Base-by-base conservation (phyloP, 2,113 vertebrate species). In the Phrynosoma blainvillii region DNA sequence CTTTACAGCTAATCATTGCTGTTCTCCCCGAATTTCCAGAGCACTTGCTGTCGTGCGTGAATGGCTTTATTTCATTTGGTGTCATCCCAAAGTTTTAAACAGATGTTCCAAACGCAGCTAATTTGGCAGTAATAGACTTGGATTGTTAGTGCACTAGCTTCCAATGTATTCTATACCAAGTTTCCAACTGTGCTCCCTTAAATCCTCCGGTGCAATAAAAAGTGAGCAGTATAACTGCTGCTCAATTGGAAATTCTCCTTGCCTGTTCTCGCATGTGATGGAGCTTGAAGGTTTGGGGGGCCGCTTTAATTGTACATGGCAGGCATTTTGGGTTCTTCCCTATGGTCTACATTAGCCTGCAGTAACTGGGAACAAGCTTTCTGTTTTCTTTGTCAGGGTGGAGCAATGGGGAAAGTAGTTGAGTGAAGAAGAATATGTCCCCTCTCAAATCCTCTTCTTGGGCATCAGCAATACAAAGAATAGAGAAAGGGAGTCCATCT, bases 71-170 rank as follows among this genome's bases (percentile, higher is more conserved):
- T 89, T 85, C 71, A 84, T 80, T 85, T 81, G 83, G 70, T 85
- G 56, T 85, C 83, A 80, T 89, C 88, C 83, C 83, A 85, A 85
- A 85, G 83, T 85, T 80, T 85, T 84, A 81, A 89, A 36, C 83
- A 85, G 77, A 85, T 89, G 83, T 89, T 84, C 88, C 56, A 81
- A 81, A 85, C 52, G 40, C 23, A 85, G 56, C 70, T 89, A 75
- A 80, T 85, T 75, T 81, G 78, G 71, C 83, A 85, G 77, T 80
- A 79, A 75, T 81, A 66, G 83, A 85, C 83, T 85, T 75, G 71
- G 88, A 65, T 85, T 75, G 70, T 78, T 65, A 30, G 78, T 2
- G 77, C 77, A 30, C 68, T 66, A 27, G 68, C 30, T 85, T 79
- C 30, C 25, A 52, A 23, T 42, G 52, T 59, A 36, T 79, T 32